These are phyloP conservation scores for Macquaria ambigua DNA, from an alignment of 2,113 vertebrate genomes.

Conservation along the genomic window DNA sequence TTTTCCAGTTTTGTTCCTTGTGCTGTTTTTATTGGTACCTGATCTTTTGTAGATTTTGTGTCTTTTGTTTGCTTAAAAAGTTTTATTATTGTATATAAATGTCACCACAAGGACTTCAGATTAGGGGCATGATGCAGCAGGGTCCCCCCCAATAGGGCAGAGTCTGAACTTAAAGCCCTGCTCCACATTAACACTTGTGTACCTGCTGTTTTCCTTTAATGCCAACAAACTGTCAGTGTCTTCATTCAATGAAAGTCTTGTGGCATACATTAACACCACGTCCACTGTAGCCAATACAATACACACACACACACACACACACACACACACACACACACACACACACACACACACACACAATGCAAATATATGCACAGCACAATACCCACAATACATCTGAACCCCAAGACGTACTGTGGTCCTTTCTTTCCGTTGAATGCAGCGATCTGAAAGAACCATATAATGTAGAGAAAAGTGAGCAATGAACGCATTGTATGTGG, in stretches of 20 bases:
- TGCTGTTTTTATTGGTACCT: neutral
- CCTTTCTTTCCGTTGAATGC: constrained; percentile 39
- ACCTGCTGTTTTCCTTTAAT: neutral
- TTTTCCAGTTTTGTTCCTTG: too few relatives aligned
- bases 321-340: constrained; percentile 27
- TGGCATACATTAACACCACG: constrained; percentile 35
- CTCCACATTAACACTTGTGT: neutral
- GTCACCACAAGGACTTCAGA: neutral
- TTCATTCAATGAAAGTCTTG: constrained; percentile 26
- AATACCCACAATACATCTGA: constrained; percentile 41
- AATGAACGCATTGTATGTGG: constrained; percentile 34
- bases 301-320: constrained; percentile 12
- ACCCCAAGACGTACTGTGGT: constrained; percentile 22
- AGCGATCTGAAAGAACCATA: constrained; percentile 32
- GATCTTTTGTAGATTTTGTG: neutral
- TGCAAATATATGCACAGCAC: constrained; percentile 21
- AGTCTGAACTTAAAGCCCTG: neutral
- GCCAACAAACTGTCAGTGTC: constrained; percentile 37
- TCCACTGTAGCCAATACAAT: constrained; percentile 2
- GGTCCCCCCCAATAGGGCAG: neutral
- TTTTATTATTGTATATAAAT: neutral
- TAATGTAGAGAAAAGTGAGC: constrained; percentile 37
- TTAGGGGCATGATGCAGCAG: neutral
- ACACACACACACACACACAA: constrained; percentile 21
- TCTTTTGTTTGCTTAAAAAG: neutral